Conservation (phyloP, 2,113 vertebrate species). For the Elephantulus edwardii region DNA sequence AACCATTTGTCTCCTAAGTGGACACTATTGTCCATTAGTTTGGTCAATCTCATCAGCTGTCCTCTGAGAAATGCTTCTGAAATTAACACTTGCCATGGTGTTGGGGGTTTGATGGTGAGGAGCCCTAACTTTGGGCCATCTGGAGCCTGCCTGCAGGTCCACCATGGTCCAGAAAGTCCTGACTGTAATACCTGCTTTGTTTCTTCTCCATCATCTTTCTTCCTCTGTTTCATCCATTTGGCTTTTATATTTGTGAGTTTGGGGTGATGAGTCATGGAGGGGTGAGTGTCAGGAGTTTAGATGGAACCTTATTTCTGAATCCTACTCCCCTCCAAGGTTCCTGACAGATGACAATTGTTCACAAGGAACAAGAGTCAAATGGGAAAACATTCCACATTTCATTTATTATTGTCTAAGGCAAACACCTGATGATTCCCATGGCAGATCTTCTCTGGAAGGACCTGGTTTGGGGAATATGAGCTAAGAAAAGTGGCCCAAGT, state of each 20-base stretch:
- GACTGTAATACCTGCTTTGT: neutral
- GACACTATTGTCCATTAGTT: neutral
- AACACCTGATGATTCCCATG: neutral
- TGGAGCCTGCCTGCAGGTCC: neutral
- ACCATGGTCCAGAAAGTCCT: neutral
- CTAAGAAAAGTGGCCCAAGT: neutral
- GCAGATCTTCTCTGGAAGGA: neutral
- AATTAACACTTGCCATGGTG: neutral
- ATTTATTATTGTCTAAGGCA: neutral
- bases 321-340: neutral
- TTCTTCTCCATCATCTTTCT: neutral
- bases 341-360: neutral
- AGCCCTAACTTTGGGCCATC: neutral
- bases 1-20: no score
- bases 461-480: neutral
- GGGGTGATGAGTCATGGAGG: neutral
- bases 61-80: neutral
- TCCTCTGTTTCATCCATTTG: neutral
- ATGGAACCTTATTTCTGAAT: neutral
- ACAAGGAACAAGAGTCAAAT: neutral
- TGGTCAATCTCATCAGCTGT: no score
- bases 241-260: neutral
- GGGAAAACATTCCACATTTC: neutral
- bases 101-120: fast-evolving
- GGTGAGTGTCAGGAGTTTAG: neutral